Conservation (phyloP, 2,113 vertebrate species). For the rabbit (Oryctolagus cuniculus) region mOryCun1.1 NC_091434.1:139445501-139446000, state of each 20-base stretch:
- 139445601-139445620: no score
- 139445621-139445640: background rate
- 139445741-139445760: background rate
- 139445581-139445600: no score
- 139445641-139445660: background rate
- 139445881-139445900: background rate
- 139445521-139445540: no score
- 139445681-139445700: background rate
- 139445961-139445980: background rate
- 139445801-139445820: background rate
- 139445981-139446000: background rate
- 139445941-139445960: background rate
- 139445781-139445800: slow-evolving; percentile 18
- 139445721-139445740: background rate
- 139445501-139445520: no score
- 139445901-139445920: background rate
- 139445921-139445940: background rate
- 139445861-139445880: background rate
- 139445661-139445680: slow-evolving; percentile 25
- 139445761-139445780: slow-evolving; percentile 21
- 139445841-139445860: background rate
- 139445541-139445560: no score
- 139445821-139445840: background rate
- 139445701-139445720: background rate
- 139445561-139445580: no score